A percentile compares a stretch with the other conserved stretches of the same genome.
These are phyloP conservation scores for Antechinus stuartii DNA, from an alignment of 2,113 vertebrate species.

Conservation along the genomic window DNA sequence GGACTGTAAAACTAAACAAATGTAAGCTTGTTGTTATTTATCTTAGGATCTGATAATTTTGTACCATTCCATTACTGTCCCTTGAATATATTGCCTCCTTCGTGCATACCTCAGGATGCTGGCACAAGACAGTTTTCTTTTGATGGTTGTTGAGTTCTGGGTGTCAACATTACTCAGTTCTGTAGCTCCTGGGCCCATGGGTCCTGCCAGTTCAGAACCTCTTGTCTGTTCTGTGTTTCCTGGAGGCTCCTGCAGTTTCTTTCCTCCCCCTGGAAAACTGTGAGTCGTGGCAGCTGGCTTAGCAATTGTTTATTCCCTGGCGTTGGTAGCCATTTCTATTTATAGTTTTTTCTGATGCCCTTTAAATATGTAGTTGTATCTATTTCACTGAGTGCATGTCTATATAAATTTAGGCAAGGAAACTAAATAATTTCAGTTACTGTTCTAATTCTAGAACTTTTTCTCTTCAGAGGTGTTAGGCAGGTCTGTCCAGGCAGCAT, in stretches of 20 bases:
- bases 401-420: constrained; percentile 48
- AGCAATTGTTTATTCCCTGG: constrained; percentile 42
- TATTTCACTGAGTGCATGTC: constrained; percentile 35
- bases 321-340: constrained; percentile 40
- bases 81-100: background rate
- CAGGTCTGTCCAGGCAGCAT: constrained; percentile 7
- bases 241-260: background rate
- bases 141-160: constrained; percentile 65
- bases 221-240: constrained; percentile 7
- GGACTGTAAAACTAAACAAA: background rate
- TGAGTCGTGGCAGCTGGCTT: constrained; percentile 23
- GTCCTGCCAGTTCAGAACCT: constrained; percentile 12
- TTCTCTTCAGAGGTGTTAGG: constrained; percentile 35
- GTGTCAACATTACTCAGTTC: constrained; percentile 47
- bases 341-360: constrained; percentile 41
- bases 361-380: constrained; percentile 49
- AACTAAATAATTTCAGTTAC: constrained; percentile 39
- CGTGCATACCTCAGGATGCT: constrained; percentile 63
- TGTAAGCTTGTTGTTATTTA: background rate
- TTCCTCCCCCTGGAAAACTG: constrained; percentile 20
- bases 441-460: constrained; percentile 43
- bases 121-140: constrained; percentile 62
- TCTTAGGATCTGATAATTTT: background rate
- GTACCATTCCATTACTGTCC: background rate
- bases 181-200: constrained; percentile 20